These are phyloP conservation scores for Caenorhabditis uteleia DNA, from an alignment of 2,888 invertebrate species.

Conservation along the genomic window DNA sequence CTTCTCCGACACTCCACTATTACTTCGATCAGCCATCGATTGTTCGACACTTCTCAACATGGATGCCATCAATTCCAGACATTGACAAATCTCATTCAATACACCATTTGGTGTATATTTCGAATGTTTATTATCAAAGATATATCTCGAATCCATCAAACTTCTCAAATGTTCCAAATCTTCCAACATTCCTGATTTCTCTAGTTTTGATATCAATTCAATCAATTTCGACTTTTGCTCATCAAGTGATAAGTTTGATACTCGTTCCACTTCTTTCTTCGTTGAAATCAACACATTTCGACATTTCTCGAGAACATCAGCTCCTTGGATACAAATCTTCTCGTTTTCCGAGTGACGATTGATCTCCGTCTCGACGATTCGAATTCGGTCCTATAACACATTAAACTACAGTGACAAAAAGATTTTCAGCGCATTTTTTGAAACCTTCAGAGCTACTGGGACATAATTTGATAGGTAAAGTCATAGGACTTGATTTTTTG, in stretches of 20 bases:
- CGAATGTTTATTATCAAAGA: conserved; percentile 21
- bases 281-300: conserved; percentile 6
- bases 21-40: conserved; percentile 16
- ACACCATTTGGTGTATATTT: conserved; percentile 17
- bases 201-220: conserved; percentile 13
- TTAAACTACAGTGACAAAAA: neutral
- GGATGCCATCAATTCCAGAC: conserved; percentile 25
- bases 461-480: no score
- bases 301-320: conserved; percentile 7
- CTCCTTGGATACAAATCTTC: conserved; percentile 21
- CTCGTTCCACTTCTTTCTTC: conserved; percentile 15
- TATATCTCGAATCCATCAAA: conserved; percentile 29
- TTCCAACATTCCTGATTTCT: conserved; percentile 17
- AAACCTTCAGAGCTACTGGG: no score
- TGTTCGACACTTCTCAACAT: conserved; percentile 27
- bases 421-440: no score
- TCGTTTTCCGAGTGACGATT: conserved; percentile 18
- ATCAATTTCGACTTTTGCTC: conserved; percentile 11
- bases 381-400: conserved; percentile 8
- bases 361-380: conserved; percentile 16
- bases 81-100: conserved; percentile 17
- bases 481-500: no score
- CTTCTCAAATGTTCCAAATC: conserved; percentile 23
- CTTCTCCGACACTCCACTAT: conserved; percentile 21
- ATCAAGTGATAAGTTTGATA: conserved; percentile 14